Evolutionary conservation across 2,113 vertebrate species (phyloP).

Genomic region (Oryzias melastigma): DNA sequence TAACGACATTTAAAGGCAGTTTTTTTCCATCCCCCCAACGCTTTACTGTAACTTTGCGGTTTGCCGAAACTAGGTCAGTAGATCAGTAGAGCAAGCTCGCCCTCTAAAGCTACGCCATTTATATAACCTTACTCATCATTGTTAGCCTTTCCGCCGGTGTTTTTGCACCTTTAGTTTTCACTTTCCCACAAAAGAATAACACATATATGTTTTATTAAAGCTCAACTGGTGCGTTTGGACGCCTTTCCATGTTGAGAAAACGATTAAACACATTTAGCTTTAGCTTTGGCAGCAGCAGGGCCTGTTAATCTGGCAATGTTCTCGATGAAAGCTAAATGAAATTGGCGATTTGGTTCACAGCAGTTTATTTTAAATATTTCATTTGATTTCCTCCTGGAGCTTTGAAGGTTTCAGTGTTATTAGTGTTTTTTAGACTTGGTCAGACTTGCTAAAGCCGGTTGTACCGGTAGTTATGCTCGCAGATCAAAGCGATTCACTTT

Average conservation of each 20-base stretch:
- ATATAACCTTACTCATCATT: constrained; percentile 28
- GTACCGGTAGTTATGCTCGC: too few relatives aligned
- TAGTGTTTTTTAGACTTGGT: too few relatives aligned
- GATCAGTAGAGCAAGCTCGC: constrained; percentile 79
- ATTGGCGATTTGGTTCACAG: neutral
- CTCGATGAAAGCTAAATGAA: neutral
- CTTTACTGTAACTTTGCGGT: constrained; percentile 58
- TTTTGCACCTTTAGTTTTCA: neutral
- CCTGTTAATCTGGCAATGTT: constrained; percentile 29
- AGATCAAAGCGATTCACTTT: too few relatives aligned
- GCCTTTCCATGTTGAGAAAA: neutral
- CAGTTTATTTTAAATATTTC: too few relatives aligned
- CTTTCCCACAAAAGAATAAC: neutral
- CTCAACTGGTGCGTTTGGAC: neutral
- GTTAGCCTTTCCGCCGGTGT: neutral
- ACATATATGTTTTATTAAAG: neutral
- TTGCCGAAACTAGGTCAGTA: constrained; percentile 81
- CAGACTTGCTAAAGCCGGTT: too few relatives aligned
- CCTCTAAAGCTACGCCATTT: constrained; percentile 41
- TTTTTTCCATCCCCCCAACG: constrained; percentile 7
- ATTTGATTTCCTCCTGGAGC: too few relatives aligned
- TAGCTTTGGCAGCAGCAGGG: constrained; percentile 40
- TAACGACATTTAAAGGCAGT: constrained; percentile 6
- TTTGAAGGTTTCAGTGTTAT: too few relatives aligned
- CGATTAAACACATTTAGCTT: constrained; percentile 22